Conservation (phyloP, 1,140 invertebrate genomes). For the Dendrolimus kikuchii region DNA sequence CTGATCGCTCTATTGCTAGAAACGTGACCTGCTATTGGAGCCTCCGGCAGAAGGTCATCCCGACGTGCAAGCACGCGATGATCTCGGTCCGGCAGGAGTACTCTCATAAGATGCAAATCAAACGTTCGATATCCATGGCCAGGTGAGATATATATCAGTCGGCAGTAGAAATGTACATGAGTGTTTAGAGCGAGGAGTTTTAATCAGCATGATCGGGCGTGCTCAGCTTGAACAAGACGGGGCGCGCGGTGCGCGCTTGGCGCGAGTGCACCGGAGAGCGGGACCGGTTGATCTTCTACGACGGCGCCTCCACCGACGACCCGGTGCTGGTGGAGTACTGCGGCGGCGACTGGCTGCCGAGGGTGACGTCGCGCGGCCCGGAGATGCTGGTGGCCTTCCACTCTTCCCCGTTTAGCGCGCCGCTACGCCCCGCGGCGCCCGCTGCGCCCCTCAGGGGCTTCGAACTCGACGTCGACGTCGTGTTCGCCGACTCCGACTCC, state of each 20-base stretch:
- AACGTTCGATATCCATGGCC: slow-evolving; percentile 75
- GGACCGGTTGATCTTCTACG: slow-evolving; percentile 89
- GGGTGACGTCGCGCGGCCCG: slow-evolving; percentile 81
- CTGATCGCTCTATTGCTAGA: slow-evolving; percentile 17
- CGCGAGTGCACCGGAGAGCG: slow-evolving; percentile 86
- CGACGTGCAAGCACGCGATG: slow-evolving; percentile 91
- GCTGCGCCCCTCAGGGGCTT: slow-evolving; percentile 80
- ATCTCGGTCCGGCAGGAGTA: slow-evolving; percentile 84
- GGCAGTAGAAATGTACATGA: background rate
- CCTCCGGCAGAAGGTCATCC: slow-evolving; percentile 85
- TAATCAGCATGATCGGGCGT: too few relatives aligned
- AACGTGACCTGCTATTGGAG: slow-evolving; percentile 88
- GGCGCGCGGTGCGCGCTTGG: slow-evolving; percentile 82
- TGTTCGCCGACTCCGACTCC: slow-evolving; percentile 86
- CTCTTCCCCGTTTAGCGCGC: slow-evolving; percentile 83
- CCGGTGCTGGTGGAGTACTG: slow-evolving; percentile 89
- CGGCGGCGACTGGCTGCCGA: slow-evolving; percentile 86
- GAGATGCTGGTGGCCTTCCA: slow-evolving; percentile 91
- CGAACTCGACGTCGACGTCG: slow-evolving; percentile 89
- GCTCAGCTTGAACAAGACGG: slow-evolving; percentile 77
- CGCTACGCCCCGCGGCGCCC: slow-evolving; percentile 71
- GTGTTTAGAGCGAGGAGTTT: too few relatives aligned
- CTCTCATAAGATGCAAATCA: slow-evolving; percentile 81
- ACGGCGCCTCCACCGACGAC: slow-evolving; percentile 85
- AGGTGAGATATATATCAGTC: slow-evolving; percentile 33